phyloP scores from a whole-genome alignment of 30 jellyfish, hydroid and myxozoan genomes.

The Rhopilema esculentum region DNA sequence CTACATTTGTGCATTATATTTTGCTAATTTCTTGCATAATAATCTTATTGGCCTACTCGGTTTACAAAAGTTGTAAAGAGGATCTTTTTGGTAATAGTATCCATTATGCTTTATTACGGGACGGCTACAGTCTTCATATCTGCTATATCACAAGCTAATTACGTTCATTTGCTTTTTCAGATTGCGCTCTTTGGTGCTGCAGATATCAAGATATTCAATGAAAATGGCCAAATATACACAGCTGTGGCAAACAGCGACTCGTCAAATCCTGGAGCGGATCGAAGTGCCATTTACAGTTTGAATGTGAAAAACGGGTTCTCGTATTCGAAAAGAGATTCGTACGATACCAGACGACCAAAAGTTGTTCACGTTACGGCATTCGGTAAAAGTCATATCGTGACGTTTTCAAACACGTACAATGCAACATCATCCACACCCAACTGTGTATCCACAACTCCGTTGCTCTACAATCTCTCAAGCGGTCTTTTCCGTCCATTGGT shows the following conservation, averaged over 20 bases:
- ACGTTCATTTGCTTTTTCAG: too few species aligned
- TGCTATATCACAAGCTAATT: too few species aligned
- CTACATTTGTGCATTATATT: too few species aligned
- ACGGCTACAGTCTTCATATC: not conserved
- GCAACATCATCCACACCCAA: not conserved
- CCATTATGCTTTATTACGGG: not conserved
- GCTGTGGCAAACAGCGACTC: conserved; percentile 12
- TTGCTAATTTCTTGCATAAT: too few species aligned
- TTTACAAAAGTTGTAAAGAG: too few species aligned
- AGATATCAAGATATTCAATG: conserved; percentile 8
- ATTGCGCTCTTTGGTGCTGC: conserved; percentile 20
- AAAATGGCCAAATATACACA: conserved; percentile 2
- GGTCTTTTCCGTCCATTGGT: not conserved
- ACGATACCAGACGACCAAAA: conserved; percentile 23
- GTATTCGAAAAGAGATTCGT: not conserved
- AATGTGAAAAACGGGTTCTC: not conserved
- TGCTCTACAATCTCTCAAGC: conserved; percentile 7
- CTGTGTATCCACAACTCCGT: conserved; percentile 47
- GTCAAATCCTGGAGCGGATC: not conserved
- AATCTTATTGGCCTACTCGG: too few species aligned
- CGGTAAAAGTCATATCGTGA: conserved; percentile 22
- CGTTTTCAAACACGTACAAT: conserved; percentile 59
- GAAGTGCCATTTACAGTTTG: conserved; percentile 13
- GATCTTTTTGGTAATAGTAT: too few species aligned
- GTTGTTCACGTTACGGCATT: conserved; percentile 21